Evolutionary conservation across 1,140 invertebrate species (phyloP), one percentile per base, ranked within the genome.

Genomic region (Drosophila dunni): DNA sequence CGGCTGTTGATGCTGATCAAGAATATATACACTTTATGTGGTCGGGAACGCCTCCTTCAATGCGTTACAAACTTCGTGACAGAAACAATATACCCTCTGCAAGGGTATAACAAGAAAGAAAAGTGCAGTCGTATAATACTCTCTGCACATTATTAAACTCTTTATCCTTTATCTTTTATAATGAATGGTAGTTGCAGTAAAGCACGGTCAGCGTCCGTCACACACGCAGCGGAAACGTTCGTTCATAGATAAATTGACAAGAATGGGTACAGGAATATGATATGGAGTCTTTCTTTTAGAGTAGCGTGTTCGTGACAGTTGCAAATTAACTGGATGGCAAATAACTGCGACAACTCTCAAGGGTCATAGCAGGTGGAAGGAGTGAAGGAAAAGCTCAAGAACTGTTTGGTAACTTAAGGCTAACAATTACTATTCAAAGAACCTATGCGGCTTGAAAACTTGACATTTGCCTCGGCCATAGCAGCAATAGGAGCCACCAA

Each of bases 401-500:
- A 29, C 48, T 63, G 58, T 78, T 69, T 58, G 57, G 34, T 56
- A 67, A 85, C 79, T 79, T 88, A 75, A 88, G 79, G 71, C 61
- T 80, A 73, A 56, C 62, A 79, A 69, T 86, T 68, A 74, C 79
- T 79, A 86, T 68, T 50, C 29, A 60, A 65, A 53, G 40, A 20
- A 74, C 13, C 40, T 48, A 34, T 40, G 65, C 50, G 50, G 46
- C 34, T 40, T 33, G 33, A 20, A 53, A 69, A 36, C 54, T 33
- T 20, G n/a, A 20, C 20, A 38, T 9, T 36, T 34, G 40, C 40
- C 13, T 63, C 53, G 13, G 36, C 66, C 17, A 13, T 2, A 42
- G 64, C 33, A 54, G 20, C 69, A 40, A 50, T 34, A 15, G 51
- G 11, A 53, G 17, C 45, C 42, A 44, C n/a, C 69, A 64, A 71